Percentiles rank a stretch among this genome's conserved stretches.
phyloP scores from a whole-genome alignment of 2,888 invertebrate species.

The Elgonia sp. region DNA sequence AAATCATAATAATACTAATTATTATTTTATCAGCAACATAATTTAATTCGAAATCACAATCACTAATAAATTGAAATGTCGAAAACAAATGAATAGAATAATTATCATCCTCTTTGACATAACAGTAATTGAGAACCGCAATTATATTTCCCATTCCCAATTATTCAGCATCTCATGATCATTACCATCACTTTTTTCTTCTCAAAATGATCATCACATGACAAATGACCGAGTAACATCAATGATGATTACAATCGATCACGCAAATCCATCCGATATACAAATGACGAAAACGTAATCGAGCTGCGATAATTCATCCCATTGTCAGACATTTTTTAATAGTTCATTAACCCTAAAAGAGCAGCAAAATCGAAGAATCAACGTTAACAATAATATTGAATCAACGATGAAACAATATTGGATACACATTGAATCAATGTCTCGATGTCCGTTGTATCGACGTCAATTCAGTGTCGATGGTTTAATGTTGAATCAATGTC shows the following conservation, averaged over 20 bases:
- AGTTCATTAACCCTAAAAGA: conserved; percentile 58
- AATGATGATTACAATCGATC: conserved; percentile 32
- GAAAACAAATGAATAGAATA: conserved; percentile 18
- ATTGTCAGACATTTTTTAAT: conserved; percentile 36
- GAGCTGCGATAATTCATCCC: conserved; percentile 31
- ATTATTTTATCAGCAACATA: too few species aligned
- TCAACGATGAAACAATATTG: too few species aligned
- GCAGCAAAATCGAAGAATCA: too few species aligned
- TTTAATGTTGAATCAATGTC: too few species aligned
- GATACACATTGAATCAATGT: too few species aligned
- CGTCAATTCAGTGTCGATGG: too few species aligned
- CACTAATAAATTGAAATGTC: conserved; percentile 3
- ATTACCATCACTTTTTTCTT: conserved; percentile 28
- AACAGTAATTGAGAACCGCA: conserved; percentile 20
- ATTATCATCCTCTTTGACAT: conserved; percentile 24
- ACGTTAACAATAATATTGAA: too few species aligned
- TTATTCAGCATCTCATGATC: conserved; percentile 27
- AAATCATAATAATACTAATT: too few species aligned
- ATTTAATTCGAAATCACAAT: neutral
- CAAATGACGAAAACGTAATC: conserved; percentile 14
- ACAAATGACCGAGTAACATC: conserved; percentile 20
- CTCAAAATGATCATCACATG: conserved; percentile 12
- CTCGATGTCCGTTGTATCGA: too few species aligned
- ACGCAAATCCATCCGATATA: neutral
- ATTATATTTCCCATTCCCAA: conserved; percentile 15